Conservation (phyloP, 2,888 invertebrate species). For the Elmis aenea region DNA sequence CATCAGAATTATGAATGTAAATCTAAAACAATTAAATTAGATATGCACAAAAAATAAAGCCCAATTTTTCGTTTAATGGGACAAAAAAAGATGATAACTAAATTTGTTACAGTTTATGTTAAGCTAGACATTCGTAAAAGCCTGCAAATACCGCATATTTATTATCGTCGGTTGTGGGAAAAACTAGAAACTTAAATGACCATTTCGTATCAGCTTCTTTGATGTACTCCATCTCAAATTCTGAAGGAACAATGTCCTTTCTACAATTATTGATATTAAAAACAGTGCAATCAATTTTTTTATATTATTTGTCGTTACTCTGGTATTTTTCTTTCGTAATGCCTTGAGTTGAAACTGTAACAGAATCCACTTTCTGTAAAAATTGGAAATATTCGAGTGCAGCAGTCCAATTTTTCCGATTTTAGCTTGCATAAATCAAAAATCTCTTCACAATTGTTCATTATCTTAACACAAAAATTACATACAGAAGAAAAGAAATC, state of each 20-base stretch:
- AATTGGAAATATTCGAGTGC: slow-evolving; percentile 61
- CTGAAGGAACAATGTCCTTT: not conserved
- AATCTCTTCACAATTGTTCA: slow-evolving; percentile 56
- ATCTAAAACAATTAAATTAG: slow-evolving; percentile 47
- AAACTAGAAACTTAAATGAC: slow-evolving; percentile 53
- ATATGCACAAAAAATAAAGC: no score
- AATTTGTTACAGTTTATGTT: no score
- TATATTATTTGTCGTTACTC: slow-evolving; percentile 45
- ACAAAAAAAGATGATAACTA: no score
- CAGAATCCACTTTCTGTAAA: slow-evolving; percentile 73
- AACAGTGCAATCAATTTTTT: no score
- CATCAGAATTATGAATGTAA: slow-evolving; percentile 64
- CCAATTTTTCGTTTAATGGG: no score
- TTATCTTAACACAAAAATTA: slow-evolving; percentile 47
- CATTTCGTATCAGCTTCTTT: slow-evolving; percentile 64
- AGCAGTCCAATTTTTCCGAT: slow-evolving; percentile 61
- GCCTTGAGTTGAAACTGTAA: slow-evolving; percentile 64
- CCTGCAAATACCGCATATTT: slow-evolving; percentile 36
- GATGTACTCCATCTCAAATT: slow-evolving; percentile 52
- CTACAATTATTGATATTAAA: no score
- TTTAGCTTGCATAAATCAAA: slow-evolving; percentile 64
- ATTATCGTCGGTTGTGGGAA: slow-evolving; percentile 17
- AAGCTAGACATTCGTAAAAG: not conserved
- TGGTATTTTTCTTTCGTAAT: slow-evolving; percentile 48
- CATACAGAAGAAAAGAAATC: slow-evolving; percentile 5